These are phyloP conservation scores for Eristalinus aeneus DNA, from an alignment of 2,888 invertebrate species.

Conservation along the genomic window DNA sequence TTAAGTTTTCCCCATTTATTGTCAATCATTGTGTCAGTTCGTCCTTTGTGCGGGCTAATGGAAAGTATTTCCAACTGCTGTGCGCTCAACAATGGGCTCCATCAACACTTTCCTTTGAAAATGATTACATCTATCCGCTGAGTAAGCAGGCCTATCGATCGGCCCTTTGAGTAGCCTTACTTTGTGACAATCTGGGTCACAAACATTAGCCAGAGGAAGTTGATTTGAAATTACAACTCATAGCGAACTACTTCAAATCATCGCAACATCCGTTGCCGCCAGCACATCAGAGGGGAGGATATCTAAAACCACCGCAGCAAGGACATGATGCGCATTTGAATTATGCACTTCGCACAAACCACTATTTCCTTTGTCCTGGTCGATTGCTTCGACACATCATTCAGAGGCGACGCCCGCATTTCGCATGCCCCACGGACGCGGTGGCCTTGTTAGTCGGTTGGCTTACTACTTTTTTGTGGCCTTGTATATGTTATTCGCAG, in stretches of 20 bases:
- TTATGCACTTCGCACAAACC: not conserved
- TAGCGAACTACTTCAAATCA: not conserved
- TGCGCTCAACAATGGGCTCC: not conserved
- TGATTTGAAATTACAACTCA: not conserved
- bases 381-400: not conserved
- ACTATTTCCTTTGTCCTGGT: not conserved
- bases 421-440: not conserved
- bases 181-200: not conserved
- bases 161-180: not conserved
- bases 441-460: not conserved
- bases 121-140: not conserved
- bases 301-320: not conserved
- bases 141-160: not conserved
- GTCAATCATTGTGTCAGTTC: not conserved
- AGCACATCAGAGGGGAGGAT: not conserved
- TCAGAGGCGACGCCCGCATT: not conserved
- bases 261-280: not conserved
- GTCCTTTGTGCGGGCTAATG: not conserved
- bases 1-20: not conserved
- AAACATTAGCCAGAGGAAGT: too few species aligned
- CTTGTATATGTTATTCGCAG: conserved; percentile 27
- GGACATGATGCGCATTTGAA: not conserved
- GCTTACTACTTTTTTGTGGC: conserved; percentile 2
- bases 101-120: not conserved
- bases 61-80: not conserved